Base-by-base conservation (phyloP, 92 coral and sea anemone species). In the Anthopleura xanthogrammica region DNA sequence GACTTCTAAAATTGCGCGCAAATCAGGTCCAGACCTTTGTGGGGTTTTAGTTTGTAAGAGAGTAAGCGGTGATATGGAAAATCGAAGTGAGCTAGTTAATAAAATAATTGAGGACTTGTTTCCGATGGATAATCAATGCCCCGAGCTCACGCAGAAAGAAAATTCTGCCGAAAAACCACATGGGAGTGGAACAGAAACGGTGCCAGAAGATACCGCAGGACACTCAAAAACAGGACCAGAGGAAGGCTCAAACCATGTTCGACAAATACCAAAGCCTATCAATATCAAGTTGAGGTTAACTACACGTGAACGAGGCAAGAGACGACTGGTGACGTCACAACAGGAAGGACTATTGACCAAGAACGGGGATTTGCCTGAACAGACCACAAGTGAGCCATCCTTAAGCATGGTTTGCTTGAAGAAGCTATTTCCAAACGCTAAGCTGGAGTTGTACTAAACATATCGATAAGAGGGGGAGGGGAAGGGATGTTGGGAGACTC, bases 61-160 rank as follows among this genome's bases (percentile, higher is more conserved):
- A 17, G 83, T 41, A 8, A 22, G 50, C 13, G 62, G 60, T 79
- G 82, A 55, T 36, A 16, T 79, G 39, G 83, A 79, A 58, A 79
- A 41, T 29, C 36, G 42, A 62, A 60, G 83, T 36, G 75, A 71
- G 55, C 57, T 60, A 19, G 83, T 64, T 12, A 12, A 71, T 17
- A 79, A 60, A 62, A 79, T 79, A 7, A 80, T 65, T 19, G 83
- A 65, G n/a, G 83, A 52, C 48, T 74, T 80, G 70, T 80, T 80
- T 74, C 76, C 83, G 57, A 3, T 55, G 42, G 17, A 46, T 46
- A 46, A 46, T 5, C 7, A 79, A 60, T 19, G 41, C 13, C 19
- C 3, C 3, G 7, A 12, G 14, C 3, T 70, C 43, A 3, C 36
- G 8, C 77, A 72, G 77, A 42, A 36, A 11, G 58, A 9, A 36